phyloP scores from a whole-genome alignment of 2,888 invertebrate species.

The Iphiclides podalirius region DNA sequence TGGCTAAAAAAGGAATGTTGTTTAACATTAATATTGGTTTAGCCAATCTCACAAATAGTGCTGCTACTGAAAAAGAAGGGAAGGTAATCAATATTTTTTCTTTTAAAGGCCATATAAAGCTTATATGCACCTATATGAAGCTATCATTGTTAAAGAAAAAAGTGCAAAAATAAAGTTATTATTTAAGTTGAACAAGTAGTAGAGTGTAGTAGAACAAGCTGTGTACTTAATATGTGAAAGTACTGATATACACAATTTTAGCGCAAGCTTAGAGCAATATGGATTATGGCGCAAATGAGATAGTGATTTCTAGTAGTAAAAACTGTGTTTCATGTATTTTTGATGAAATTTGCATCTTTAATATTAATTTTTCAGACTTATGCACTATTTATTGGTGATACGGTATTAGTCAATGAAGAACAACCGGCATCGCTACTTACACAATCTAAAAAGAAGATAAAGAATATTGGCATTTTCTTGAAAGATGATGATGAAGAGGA shows the following conservation, averaged over 20 bases:
- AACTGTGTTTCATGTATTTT: too few species aligned
- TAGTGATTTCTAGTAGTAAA: too few species aligned
- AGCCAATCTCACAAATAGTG: constrained; percentile 89
- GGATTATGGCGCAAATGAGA: too few species aligned
- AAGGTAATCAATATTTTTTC: constrained; percentile 77
- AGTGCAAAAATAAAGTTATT: too few species aligned
- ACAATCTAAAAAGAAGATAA: constrained; percentile 95
- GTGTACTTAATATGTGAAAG: too few species aligned
- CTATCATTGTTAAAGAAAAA: too few species aligned
- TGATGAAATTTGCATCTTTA: neutral
- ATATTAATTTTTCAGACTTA: constrained; percentile 75
- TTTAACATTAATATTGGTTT: constrained; percentile 98
- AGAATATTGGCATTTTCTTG: constrained; percentile 96
- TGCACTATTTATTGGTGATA: constrained; percentile 97
- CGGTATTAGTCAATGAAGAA: constrained; percentile 96
- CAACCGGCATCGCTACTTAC: constrained; percentile 93
- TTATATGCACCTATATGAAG: neutral
- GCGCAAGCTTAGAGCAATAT: too few species aligned
- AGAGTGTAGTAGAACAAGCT: too few species aligned
- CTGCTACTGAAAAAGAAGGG: constrained; percentile 91
- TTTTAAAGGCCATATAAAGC: too few species aligned
- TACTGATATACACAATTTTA: too few species aligned
- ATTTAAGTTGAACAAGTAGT: too few species aligned
- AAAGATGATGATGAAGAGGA: constrained; percentile 94
- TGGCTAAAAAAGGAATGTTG: constrained; percentile 95